phyloP scores from a whole-genome alignment of 2,797 vertebrate species.

The Onychomys torridus region DNA sequence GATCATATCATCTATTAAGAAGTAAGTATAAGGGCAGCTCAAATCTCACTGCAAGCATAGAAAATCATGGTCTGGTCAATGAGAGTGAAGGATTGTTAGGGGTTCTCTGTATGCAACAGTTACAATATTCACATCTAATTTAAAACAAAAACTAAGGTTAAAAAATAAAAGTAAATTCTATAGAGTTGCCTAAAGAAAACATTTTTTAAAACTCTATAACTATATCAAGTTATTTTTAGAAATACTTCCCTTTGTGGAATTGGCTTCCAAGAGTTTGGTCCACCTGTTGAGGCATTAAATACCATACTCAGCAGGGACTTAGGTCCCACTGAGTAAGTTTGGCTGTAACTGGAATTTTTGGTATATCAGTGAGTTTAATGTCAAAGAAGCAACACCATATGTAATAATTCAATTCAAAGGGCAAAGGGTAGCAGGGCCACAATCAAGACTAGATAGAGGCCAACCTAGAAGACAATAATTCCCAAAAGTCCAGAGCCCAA shows the following conservation, averaged over 20 bases:
- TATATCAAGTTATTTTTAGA: neutral
- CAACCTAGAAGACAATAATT: neutral
- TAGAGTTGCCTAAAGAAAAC: neutral
- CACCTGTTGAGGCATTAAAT: neutral
- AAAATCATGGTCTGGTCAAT: neutral
- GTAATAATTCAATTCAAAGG: neutral
- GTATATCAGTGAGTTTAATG: neutral
- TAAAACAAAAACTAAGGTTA: neutral
- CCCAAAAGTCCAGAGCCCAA: neutral
- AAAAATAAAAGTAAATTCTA: neutral
- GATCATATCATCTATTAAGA: neutral
- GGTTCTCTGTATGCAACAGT: neutral
- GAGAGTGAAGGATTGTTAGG: neutral
- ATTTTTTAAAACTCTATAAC: neutral
- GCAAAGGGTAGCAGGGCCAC: neutral
- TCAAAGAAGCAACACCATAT: neutral
- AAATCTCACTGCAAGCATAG: no score
- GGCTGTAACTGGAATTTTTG: neutral
- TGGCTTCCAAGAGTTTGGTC: neutral
- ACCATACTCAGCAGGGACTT: neutral
- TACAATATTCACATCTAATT: neutral
- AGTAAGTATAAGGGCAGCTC: rapidly evolving
- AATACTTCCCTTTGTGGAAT: neutral
- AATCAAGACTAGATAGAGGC: neutral
- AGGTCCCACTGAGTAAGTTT: neutral